These are phyloP conservation scores for Saguinus midas DNA, from an alignment of 2,113 vertebrate species.

Conservation along the genomic window DNA sequence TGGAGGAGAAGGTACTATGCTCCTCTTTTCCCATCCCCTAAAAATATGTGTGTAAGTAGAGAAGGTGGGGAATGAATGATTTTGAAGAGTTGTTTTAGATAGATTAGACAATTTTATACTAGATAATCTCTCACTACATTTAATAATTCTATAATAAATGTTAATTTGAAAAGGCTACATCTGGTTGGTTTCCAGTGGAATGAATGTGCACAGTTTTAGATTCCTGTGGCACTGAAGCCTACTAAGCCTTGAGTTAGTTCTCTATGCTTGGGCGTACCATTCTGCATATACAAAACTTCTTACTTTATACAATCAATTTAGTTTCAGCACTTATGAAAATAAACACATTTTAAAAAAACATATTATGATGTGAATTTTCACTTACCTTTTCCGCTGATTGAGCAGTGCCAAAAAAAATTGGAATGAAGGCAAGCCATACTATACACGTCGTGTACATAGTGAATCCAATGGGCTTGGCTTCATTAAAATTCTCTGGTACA, in stretches of 20 bases:
- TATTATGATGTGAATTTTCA: not conserved
- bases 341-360: not conserved
- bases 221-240: not conserved
- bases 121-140: not conserved
- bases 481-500: constrained; percentile 98
- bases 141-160: not conserved
- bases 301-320: not conserved
- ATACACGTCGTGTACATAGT: constrained; percentile 99
- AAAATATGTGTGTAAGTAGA: not conserved
- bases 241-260: not conserved
- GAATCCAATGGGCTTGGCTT: constrained; percentile 98
- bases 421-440: constrained; percentile 98
- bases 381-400: constrained; percentile 98
- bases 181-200: not conserved
- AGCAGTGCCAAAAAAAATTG: constrained; percentile 98
- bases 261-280: not conserved
- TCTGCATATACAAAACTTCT: not conserved
- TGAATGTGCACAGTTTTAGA: not conserved
- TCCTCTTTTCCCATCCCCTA: not conserved
- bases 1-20: not conserved
- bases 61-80: not conserved
- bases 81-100: not conserved
- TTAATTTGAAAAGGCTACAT: not conserved
- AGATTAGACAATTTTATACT: not conserved
- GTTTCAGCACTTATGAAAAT: not conserved